Conservation (phyloP, 2,113 vertebrate species). For the Solea senegalensis region DNA sequence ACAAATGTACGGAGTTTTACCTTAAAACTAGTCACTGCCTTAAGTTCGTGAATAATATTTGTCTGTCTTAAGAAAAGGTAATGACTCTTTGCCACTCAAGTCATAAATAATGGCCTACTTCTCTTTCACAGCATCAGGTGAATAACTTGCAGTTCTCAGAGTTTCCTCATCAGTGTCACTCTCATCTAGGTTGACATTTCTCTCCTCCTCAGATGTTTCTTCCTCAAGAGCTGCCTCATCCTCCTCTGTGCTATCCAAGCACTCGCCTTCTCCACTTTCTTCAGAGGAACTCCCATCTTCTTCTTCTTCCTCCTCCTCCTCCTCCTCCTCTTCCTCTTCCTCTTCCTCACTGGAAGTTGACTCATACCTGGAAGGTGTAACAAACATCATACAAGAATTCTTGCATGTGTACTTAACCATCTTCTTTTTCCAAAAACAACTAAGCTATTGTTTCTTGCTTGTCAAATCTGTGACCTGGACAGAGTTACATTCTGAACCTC, state of each 20-base stretch:
- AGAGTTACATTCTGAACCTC: conserved; percentile 15
- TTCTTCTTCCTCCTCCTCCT: conserved; percentile 72
- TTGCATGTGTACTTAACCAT: not conserved
- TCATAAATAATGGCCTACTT: conserved; percentile 78
- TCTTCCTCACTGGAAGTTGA: conserved; percentile 92
- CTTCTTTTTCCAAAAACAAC: not conserved
- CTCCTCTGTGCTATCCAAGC: conserved; percentile 82
- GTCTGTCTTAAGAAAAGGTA: no score
- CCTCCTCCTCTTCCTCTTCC: conserved; percentile 75
- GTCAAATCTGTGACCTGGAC: conserved; percentile 10
- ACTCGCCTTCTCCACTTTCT: conserved; percentile 77
- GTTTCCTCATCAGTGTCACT: conserved; percentile 66
- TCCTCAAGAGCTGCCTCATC: conserved; percentile 76
- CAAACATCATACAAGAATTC: not conserved
- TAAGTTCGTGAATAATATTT: not conserved
- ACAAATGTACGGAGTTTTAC: not conserved
- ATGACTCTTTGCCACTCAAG: no score
- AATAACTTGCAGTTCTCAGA: conserved; percentile 27
- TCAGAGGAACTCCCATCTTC: conserved; percentile 82
- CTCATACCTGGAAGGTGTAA: conserved; percentile 85
- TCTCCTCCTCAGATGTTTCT: conserved; percentile 86
- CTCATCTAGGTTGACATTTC: conserved; percentile 73
- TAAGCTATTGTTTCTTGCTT: conserved; percentile 5
- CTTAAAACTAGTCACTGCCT: not conserved
- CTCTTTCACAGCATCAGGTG: conserved; percentile 81